Percentiles rank a stretch among this genome's conserved stretches.
Conservation (phyloP, 2,888 invertebrate species). For the Gandaritis pyraliata region DNA sequence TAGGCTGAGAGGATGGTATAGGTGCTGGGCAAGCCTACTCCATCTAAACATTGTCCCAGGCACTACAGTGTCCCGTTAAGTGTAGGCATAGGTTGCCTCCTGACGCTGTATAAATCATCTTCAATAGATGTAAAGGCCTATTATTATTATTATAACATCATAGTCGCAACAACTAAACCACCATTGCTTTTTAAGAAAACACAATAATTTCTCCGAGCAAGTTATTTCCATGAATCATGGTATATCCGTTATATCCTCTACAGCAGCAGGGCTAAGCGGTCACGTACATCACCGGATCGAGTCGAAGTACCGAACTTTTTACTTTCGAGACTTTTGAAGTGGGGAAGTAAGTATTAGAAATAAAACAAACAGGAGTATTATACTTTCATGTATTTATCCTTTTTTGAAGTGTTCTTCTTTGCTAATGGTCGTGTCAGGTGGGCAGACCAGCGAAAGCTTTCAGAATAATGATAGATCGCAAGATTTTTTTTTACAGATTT, state of each 20-base stretch:
- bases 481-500: too few relatives aligned
- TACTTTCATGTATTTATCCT: neutral
- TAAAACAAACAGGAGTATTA: neutral
- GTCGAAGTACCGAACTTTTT: slow-evolving; percentile 24
- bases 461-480: too few relatives aligned
- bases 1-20: too few relatives aligned
- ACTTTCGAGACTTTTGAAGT: slow-evolving; percentile 20
- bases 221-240: neutral
- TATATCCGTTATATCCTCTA: slow-evolving; percentile 8
- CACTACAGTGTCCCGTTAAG: too few relatives aligned
- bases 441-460: too few relatives aligned
- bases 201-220: neutral
- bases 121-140: too few relatives aligned
- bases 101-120: too few relatives aligned
- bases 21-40: too few relatives aligned
- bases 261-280: slow-evolving; percentile 24
- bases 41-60: too few relatives aligned
- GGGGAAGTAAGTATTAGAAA: slow-evolving; percentile 18
- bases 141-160: too few relatives aligned
- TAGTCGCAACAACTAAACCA: neutral
- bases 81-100: too few relatives aligned
- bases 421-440: neutral
- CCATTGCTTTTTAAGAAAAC: neutral
- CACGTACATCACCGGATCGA: slow-evolving; percentile 29
- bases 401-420: too few relatives aligned